Evolutionary conservation across 1,140 invertebrate species (phyloP).

Genomic region (Lordiphosa mommai): DNA sequence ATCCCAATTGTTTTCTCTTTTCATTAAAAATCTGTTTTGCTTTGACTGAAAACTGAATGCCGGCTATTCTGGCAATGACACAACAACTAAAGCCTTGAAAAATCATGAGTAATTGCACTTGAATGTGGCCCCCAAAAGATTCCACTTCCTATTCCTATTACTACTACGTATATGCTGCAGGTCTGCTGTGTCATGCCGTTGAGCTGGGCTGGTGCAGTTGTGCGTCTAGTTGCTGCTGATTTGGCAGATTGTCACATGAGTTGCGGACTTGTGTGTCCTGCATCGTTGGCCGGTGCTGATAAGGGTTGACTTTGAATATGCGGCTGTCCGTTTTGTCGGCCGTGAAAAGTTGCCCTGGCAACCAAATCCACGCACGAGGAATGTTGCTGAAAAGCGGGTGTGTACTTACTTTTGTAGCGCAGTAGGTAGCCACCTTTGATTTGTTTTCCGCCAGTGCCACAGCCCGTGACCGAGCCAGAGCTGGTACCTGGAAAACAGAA

Average conservation of each 20-base stretch:
- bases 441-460: slow-evolving; percentile 82
- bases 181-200: slow-evolving; percentile 46
- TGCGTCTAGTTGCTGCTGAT: slow-evolving; percentile 33
- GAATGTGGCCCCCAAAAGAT: slow-evolving; percentile 44
- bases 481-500: slow-evolving; percentile 77
- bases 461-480: slow-evolving; percentile 71
- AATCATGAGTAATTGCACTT: slow-evolving; percentile 50
- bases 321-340: neutral
- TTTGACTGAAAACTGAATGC: slow-evolving; percentile 2
- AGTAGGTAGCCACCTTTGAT: slow-evolving; percentile 85
- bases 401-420: slow-evolving; percentile 84
- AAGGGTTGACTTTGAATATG: neutral
- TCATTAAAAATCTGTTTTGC: neutral
- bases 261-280: neutral
- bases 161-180: slow-evolving; percentile 5
- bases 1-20: too few relatives aligned
- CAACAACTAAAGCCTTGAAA: slow-evolving; percentile 22
- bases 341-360: neutral
- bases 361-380: neutral
- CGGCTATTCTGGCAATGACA: slow-evolving; percentile 21
- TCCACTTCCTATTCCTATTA: slow-evolving; percentile 17
- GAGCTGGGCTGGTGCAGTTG: slow-evolving; percentile 28
- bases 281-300: slow-evolving; percentile 3
- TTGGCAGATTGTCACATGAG: slow-evolving; percentile 47
- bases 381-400: neutral